Evolutionary conservation across 2,888 invertebrate genomes (phyloP).

Genomic region (Scaptomyza polygonia): DNA sequence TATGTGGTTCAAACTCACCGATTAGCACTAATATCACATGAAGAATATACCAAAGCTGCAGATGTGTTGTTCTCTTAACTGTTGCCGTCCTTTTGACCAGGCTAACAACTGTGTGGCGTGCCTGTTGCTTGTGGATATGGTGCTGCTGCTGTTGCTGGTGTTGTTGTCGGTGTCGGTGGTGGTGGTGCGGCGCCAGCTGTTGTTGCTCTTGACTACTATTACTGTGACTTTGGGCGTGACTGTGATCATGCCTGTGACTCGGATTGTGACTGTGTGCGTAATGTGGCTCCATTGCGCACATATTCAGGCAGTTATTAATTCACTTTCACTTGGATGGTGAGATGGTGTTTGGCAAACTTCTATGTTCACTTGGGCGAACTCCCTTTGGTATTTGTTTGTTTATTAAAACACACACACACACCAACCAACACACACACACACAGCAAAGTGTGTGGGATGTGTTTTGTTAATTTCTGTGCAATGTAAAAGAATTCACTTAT

Average conservation of each 20-base stretch:
- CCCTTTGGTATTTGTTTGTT: conserved; percentile 39
- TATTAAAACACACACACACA: no score
- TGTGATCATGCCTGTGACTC: conserved; percentile 8
- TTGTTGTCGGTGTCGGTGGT: conserved; percentile 36
- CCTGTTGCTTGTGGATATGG: conserved; percentile 54
- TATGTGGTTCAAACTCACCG: conserved; percentile 80
- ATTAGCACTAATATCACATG: conserved; percentile 84
- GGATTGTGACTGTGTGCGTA: conserved; percentile 43
- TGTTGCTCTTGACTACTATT: conserved; percentile 41
- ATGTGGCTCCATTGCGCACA: conserved; percentile 62
- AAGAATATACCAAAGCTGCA: conserved; percentile 81
- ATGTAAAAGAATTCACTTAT: conserved; percentile 67
- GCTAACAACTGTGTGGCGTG: conserved; percentile 30
- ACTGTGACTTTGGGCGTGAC: conserved; percentile 9
- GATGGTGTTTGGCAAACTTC: no score
- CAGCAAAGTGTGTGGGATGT: conserved; percentile 62
- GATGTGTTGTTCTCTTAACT: conserved; percentile 46
- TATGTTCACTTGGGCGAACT: conserved; percentile 4
- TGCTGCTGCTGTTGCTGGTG: conserved; percentile 42
- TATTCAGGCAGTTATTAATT: conserved; percentile 50
- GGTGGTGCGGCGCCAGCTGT: conserved; percentile 45
- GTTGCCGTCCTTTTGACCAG: conserved; percentile 40
- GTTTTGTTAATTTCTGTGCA: conserved; percentile 75
- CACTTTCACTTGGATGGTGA: conserved; percentile 65
- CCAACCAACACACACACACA: no score